A percentile compares a stretch with the other conserved stretches of the same genome.
phyloP scores from a whole-genome alignment of 2,797 vertebrate species.

The Rhabdophis nuchalis region DNA sequence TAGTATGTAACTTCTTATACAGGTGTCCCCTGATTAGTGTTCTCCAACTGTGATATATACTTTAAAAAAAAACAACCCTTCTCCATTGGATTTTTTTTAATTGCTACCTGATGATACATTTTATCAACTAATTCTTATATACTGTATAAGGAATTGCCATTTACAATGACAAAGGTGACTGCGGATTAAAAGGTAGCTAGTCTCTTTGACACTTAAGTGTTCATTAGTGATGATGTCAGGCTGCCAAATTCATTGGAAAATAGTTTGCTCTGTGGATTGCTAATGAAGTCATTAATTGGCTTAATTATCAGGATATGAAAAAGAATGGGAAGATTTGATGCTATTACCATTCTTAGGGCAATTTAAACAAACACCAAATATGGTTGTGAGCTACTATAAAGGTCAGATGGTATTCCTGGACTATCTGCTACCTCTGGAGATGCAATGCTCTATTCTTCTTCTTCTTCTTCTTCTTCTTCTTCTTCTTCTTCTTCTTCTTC shows the following conservation, averaged over 20 bases:
- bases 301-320: background rate
- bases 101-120: slow-evolving; percentile 10
- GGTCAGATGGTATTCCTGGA: background rate
- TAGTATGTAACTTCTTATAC: slow-evolving; percentile 6
- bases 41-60: slow-evolving; percentile 14
- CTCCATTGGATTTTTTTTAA: background rate
- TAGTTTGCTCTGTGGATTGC: background rate
- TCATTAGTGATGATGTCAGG: background rate
- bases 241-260: background rate
- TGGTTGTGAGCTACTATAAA: background rate
- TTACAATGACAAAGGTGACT: background rate
- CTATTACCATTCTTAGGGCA: background rate
- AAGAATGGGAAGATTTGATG: background rate
- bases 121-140: background rate
- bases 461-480: background rate
- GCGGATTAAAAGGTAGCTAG: background rate
- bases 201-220: background rate
- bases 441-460: background rate
- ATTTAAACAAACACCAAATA: background rate
- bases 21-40: background rate
- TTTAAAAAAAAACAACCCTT: too few relatives aligned
- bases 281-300: slow-evolving; percentile 6
- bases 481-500: background rate
- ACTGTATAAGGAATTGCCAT: background rate
- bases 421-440: background rate